These are phyloP conservation scores for Lochmaea capreae DNA, from an alignment of 2,888 invertebrate genomes.

Conservation along the genomic window DNA sequence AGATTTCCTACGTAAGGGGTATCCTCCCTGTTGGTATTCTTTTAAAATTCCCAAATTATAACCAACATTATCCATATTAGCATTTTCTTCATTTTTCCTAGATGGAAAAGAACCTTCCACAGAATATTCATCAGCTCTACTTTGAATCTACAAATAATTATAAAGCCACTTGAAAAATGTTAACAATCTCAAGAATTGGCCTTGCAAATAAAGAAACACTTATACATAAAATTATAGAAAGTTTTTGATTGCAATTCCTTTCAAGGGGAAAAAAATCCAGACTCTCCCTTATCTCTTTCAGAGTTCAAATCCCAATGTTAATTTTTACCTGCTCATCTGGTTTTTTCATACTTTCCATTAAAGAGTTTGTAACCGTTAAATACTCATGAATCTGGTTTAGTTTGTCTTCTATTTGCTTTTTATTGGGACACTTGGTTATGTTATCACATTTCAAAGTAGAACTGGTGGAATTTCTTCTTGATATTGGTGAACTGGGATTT, in stretches of 20 bases:
- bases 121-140: slow-evolving; percentile 53
- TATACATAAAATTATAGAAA: no score
- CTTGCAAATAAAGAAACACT: no score
- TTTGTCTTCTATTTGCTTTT: slow-evolving; percentile 76
- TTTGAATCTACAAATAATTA: slow-evolving; percentile 41
- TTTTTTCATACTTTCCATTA: slow-evolving; percentile 77
- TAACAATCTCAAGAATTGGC: no score
- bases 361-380: slow-evolving; percentile 76
- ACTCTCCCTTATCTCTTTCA: neutral
- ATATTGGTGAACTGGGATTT: slow-evolving; percentile 59
- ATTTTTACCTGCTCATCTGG: slow-evolving; percentile 73
- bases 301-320: neutral
- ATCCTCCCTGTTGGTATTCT: slow-evolving; percentile 58
- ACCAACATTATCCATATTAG: slow-evolving; percentile 56
- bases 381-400: slow-evolving; percentile 80
- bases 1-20: slow-evolving; percentile 61
- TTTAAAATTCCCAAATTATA: slow-evolving; percentile 57
- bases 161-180: no score
- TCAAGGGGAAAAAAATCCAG: no score
- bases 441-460: slow-evolving; percentile 64
- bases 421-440: slow-evolving; percentile 71
- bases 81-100: slow-evolving; percentile 54
- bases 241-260: no score
- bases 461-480: slow-evolving; percentile 61
- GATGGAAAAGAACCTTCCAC: slow-evolving; percentile 48